Evolutionary conservation across 2,113 vertebrate species (phyloP).

Genomic region (Arothron firmamentum): DNA sequence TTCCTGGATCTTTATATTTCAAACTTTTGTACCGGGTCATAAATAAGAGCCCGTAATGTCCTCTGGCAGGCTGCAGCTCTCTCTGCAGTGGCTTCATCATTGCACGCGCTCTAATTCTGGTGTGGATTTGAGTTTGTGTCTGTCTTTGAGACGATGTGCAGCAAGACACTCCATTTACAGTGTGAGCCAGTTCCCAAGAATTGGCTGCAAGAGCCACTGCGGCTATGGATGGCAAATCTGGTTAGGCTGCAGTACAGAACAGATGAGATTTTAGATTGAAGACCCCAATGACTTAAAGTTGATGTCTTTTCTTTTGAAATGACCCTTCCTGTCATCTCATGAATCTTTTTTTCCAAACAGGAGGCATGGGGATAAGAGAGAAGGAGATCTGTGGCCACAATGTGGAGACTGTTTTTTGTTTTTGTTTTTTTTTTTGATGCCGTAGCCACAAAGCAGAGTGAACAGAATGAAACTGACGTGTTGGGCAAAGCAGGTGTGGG

Average conservation of each 20-base stretch:
- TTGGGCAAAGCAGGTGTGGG: neutral
- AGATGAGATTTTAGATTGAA: neutral
- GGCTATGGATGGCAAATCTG: slow-evolving; percentile 26
- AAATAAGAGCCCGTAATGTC: no score
- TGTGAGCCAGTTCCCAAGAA: slow-evolving; percentile 14
- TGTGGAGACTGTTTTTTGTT: slow-evolving; percentile 30
- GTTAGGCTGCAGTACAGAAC: slow-evolving; percentile 6
- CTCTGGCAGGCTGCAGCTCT: no score
- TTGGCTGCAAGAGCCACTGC: slow-evolving; percentile 2
- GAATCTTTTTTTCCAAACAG: neutral
- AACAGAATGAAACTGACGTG: slow-evolving; percentile 26
- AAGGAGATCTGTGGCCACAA: slow-evolving; percentile 38
- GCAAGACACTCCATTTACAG: slow-evolving; percentile 24
- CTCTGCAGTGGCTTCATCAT: slow-evolving; percentile 10
- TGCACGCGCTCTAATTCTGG: neutral
- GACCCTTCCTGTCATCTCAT: no score
- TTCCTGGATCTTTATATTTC: no score
- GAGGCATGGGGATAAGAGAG: neutral
- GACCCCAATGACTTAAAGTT: no score
- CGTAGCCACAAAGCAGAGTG: slow-evolving; percentile 20
- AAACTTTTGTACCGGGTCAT: no score
- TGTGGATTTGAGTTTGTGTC: slow-evolving; percentile 2
- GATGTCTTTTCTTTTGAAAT: no score
- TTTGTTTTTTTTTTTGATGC: slow-evolving; percentile 19
- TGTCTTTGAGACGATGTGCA: slow-evolving; percentile 2